These are phyloP conservation scores for Stictonetta naevosa DNA, from an alignment of 2,113 vertebrate species.

Conservation along the genomic window DNA sequence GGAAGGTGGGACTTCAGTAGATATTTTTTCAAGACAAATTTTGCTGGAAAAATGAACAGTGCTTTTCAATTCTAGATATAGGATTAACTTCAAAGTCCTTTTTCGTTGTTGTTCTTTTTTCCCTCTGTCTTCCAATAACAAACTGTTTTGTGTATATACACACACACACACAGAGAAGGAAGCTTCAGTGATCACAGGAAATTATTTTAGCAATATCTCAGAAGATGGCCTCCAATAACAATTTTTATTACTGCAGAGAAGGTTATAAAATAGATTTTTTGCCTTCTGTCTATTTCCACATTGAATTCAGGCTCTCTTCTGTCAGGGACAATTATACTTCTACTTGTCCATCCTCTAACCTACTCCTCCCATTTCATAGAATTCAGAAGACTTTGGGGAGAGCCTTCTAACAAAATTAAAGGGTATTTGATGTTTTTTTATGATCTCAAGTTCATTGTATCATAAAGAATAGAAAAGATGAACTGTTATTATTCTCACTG, in stretches of 20 bases:
- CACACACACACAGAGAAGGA: neutral
- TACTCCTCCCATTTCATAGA: neutral
- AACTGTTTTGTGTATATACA: neutral
- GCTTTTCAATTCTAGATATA: neutral
- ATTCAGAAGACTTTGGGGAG: neutral
- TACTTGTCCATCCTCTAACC: neutral
- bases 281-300: neutral
- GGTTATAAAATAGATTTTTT: slow-evolving; percentile 16
- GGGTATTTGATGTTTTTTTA: neutral
- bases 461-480: neutral
- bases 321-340: slow-evolving; percentile 3
- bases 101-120: neutral
- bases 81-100: slow-evolving; percentile 23
- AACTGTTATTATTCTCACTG: neutral
- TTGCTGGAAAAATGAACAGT: neutral
- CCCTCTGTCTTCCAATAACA: neutral
- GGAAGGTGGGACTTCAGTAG: neutral
- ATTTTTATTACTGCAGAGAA: slow-evolving; percentile 17
- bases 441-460: neutral
- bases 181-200: slow-evolving; percentile 21
- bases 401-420: neutral
- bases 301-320: neutral
- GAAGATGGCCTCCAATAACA: slow-evolving; percentile 22
- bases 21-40: neutral
- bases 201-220: slow-evolving; percentile 30